phyloP scores from a whole-genome alignment of 2,888 invertebrate genomes.

The Urechis unicinctus region DNA sequence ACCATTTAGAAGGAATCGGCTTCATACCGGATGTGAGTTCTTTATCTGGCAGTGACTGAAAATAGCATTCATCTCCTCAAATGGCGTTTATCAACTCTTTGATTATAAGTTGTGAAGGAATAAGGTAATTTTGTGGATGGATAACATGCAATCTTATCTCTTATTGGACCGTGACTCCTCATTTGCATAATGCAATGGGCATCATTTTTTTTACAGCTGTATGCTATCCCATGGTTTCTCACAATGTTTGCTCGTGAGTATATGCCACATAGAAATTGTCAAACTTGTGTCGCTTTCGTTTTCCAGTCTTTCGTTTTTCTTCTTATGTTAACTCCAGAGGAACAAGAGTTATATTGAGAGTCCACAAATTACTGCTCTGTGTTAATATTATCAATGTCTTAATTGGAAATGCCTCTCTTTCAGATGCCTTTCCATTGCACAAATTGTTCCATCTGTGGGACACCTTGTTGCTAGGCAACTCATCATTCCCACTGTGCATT shows the following conservation, averaged over 20 bases:
- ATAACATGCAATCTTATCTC: no score
- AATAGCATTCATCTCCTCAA: no score
- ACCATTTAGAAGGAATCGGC: conserved; percentile 83
- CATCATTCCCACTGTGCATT: conserved; percentile 87
- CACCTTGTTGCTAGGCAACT: conserved; percentile 84
- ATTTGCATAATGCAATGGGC: conserved; percentile 6
- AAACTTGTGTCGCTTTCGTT: no score
- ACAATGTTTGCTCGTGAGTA: conserved; percentile 96
- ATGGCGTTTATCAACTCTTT: no score
- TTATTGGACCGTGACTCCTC: neutral
- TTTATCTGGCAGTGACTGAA: no score
- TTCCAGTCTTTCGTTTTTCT: no score
- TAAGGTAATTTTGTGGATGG: no score
- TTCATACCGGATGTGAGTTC: conserved; percentile 77
- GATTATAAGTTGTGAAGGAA: no score
- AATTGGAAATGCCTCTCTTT: conserved; percentile 41
- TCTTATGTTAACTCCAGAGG: no score
- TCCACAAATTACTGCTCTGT: no score
- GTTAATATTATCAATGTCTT: neutral
- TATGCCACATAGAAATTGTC: no score
- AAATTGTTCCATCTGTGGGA: conserved; percentile 98
- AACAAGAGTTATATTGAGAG: no score
- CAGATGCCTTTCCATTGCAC: conserved; percentile 95
- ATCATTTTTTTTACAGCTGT: conserved; percentile 58
- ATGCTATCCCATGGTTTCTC: conserved; percentile 98